A percentile compares a stretch with the other conserved stretches of the same genome.
Conservation (phyloP, 1,140 invertebrate genomes). For the Pristionchus pacificus region DNA sequence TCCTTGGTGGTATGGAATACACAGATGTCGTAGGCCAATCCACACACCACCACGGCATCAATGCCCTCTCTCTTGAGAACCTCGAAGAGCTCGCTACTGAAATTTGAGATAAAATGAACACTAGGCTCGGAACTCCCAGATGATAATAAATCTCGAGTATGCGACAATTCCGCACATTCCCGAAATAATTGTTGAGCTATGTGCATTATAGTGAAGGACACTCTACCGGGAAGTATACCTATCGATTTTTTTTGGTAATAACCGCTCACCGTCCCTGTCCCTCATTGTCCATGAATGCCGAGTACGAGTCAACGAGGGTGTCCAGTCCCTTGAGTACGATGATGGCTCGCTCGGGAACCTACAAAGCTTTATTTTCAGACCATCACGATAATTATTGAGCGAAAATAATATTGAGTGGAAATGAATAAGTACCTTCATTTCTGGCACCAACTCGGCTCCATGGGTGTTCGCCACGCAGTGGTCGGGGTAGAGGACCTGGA, state of each 20-base stretch:
- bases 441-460: constrained; percentile 86
- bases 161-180: too few relatives aligned
- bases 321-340: constrained; percentile 89
- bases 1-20: constrained; percentile 64
- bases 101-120: constrained; percentile 66
- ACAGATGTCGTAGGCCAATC: constrained; percentile 91
- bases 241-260: neutral
- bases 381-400: neutral
- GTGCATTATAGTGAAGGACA: neutral
- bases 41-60: constrained; percentile 89
- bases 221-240: constrained; percentile 19
- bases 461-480: constrained; percentile 91
- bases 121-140: neutral
- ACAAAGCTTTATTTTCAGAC: neutral
- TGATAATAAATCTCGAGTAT: neutral
- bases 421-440: constrained; percentile 67
- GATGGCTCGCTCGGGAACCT: constrained; percentile 66
- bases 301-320: constrained; percentile 90
- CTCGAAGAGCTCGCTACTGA: constrained; percentile 74
- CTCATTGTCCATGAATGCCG: constrained; percentile 95
- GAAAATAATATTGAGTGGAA: neutral
- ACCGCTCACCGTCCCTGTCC: constrained; percentile 37
- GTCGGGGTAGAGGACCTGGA: constrained; percentile 82
- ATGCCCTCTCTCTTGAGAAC: constrained; percentile 75
- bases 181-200: constrained; percentile 2